Base-by-base conservation (phyloP, 2,797 vertebrate species). In the Epinephelus malabaricus region DNA sequence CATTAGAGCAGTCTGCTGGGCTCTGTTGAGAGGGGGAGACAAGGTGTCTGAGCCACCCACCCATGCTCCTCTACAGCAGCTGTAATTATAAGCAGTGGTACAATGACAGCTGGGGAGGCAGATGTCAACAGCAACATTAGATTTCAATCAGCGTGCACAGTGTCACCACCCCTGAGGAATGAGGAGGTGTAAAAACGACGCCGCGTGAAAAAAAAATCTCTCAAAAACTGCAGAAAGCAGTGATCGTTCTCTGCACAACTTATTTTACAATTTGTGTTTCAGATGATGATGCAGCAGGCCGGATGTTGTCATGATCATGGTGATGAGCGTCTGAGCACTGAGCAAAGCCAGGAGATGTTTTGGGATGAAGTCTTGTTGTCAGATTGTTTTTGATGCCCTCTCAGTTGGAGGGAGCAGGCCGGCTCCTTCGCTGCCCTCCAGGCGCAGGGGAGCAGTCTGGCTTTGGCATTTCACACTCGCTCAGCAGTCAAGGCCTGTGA, bases 381-480 rank as follows among this genome's bases (percentile, higher is more conserved):
- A 91, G 73, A 91, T 92, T 92, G 85, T 82, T 91, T 90, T 90
- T 92, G 92, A 93, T 86, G 90, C 64, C 83, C 73, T 79, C 73
- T 74, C 76, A 81, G 82, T 74, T 73, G 76, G 87, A 62, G 87
- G 83, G 87, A 85, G 81, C 75, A 72, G 88, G 79, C 88, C 66
- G 73, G 83, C 83, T 95, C 79, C 80, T 84, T 79, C 19, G 50
- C 76, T 84, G 83, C 91, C 93, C 92, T 87, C 76, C n/a, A 90
- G 93, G 90, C 77, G 69, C 83, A 69, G 87, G 70, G 83, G 83
- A 88, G 90, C 89, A 89, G 90, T 93, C 93, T 93, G 92, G 92
- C 88, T 86, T 91, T 92, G 95, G 95, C 95, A 94, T 96, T 97
- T 97, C 91, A 93, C 96, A 95, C 96, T 88, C 81, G 87, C 89